Evolutionary conservation across 2,888 invertebrate genomes (phyloP), one percentile per base, ranked within the genome.

Genomic region (Apoda limacodes): DNA sequence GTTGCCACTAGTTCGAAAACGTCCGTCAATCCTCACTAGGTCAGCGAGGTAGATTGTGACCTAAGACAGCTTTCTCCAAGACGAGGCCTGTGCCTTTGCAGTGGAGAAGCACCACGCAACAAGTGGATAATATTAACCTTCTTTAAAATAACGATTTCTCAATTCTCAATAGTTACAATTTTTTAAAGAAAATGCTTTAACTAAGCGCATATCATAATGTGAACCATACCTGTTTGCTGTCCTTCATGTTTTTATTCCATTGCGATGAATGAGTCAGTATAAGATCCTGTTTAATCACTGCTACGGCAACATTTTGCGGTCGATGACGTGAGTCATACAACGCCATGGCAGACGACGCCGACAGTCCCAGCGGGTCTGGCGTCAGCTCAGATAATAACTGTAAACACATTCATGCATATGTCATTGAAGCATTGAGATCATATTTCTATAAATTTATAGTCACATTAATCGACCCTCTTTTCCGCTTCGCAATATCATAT

Each of bases 271-370:
- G 87, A 43, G 86, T 87, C 55, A 87, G 59, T 50, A 85, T 81
- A 46, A 84, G 84, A 53, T 84, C 83, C 56, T 83, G 82, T 54
- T 84, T 85, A 39, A 84, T 83, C 45, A 75, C 72, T 30, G 90
- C 85, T 21, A 84, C 76, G 12, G 85, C 82, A 42, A 84, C 84
- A 50, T 65, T 81, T 40, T 82, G 71, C 34, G 85, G 84, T 50
- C 87, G 83, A 60, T 93, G 91, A 41, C 92, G 83, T 35, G 92
- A 92, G 70, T 93, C 92, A 62, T 93, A 93, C 28, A 85, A 62
- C 34, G 84, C 81, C 85, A 88, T 87, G 36, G 86, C 85, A 55
- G 83, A 81, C 50, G 84, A 83, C 25, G 89, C 85, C 48, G 87
- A 84, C 49, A 90, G 68, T 31, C 89, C 88, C 47, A 86, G 67